These are phyloP conservation scores for Zeus faber DNA, from an alignment of 2,113 vertebrate species.

Conservation along the genomic window DNA sequence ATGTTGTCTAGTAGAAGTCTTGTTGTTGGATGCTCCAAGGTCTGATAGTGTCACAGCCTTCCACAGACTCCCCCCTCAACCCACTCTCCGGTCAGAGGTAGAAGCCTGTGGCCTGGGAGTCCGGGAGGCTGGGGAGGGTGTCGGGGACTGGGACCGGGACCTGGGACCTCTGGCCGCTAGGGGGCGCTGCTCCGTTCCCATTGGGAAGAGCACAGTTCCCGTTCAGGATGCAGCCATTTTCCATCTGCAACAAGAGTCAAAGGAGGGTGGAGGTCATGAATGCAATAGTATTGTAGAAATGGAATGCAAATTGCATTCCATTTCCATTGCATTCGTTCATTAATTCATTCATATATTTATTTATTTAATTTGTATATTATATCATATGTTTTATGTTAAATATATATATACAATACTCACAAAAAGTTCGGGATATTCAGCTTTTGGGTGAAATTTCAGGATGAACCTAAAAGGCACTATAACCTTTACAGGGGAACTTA, in stretches of 20 bases:
- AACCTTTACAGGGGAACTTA: too few species aligned
- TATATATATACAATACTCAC: too few species aligned
- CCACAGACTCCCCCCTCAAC: background rate
- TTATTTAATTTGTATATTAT: too few species aligned
- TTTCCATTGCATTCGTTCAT: too few species aligned
- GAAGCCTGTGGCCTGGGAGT: constrained; percentile 56
- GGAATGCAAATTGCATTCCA: background rate
- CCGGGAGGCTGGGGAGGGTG: constrained; percentile 39
- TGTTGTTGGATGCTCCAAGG: constrained; percentile 38
- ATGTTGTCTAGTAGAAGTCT: constrained; percentile 15
- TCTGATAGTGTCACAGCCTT: constrained; percentile 15
- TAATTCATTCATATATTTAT: too few species aligned
- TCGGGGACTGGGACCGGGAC: constrained; percentile 48
- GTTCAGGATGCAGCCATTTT: constrained; percentile 59
- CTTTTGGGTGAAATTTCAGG: too few species aligned
- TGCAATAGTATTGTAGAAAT: background rate
- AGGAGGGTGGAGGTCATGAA: background rate
- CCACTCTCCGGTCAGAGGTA: constrained; percentile 65
- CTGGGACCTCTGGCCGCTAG: constrained; percentile 47
- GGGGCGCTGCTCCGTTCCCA: constrained; percentile 41
- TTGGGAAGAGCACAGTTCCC: constrained; percentile 46
- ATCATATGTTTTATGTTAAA: too few species aligned
- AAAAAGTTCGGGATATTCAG: too few species aligned
- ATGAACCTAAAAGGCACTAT: too few species aligned
- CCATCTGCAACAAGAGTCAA: constrained; percentile 42